These are phyloP conservation scores for Epinotia brunnichana DNA, from an alignment of 2,888 invertebrate genomes.

Conservation along the genomic window DNA sequence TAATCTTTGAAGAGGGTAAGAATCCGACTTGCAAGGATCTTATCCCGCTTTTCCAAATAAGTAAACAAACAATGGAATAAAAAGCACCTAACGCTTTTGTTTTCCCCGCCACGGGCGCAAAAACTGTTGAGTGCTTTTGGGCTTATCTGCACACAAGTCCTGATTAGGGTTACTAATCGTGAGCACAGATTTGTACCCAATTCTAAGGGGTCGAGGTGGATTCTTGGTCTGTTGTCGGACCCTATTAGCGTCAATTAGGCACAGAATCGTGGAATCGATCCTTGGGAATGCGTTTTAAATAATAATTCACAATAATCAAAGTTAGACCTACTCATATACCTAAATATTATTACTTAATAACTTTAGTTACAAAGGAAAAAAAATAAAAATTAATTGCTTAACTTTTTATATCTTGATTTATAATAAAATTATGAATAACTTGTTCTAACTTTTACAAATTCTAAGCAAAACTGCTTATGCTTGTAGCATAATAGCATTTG, in stretches of 20 bases:
- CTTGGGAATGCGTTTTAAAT: not conserved
- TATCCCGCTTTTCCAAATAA: not conserved
- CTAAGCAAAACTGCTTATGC: not conserved
- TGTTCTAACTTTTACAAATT: not conserved
- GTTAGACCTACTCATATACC: too few relatives aligned
- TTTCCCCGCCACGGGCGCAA: conserved; percentile 17
- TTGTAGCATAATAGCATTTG: not conserved
- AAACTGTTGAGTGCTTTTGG: conserved; percentile 22
- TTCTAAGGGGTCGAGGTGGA: conserved; percentile 18
- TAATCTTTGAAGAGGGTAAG: not conserved
- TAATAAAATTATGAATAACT: not conserved
- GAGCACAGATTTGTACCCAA: conserved; percentile 14
- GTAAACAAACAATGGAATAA: conserved; percentile 47
- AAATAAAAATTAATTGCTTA: too few relatives aligned
- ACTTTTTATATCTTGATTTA: too few relatives aligned
- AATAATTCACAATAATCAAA: not conserved
- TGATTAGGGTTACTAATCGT: conserved; percentile 29
- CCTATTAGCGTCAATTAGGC: conserved; percentile 27
- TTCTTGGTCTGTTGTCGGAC: conserved; percentile 21
- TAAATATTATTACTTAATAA: too few relatives aligned
- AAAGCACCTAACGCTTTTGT: conserved; percentile 3
- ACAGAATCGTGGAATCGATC: not conserved
- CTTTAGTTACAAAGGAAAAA: too few relatives aligned
- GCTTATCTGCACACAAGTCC: conserved; percentile 18
- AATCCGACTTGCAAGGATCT: not conserved